These are phyloP conservation scores for Pheosia tremula DNA, from an alignment of 2,888 invertebrate genomes.

Conservation along the genomic window DNA sequence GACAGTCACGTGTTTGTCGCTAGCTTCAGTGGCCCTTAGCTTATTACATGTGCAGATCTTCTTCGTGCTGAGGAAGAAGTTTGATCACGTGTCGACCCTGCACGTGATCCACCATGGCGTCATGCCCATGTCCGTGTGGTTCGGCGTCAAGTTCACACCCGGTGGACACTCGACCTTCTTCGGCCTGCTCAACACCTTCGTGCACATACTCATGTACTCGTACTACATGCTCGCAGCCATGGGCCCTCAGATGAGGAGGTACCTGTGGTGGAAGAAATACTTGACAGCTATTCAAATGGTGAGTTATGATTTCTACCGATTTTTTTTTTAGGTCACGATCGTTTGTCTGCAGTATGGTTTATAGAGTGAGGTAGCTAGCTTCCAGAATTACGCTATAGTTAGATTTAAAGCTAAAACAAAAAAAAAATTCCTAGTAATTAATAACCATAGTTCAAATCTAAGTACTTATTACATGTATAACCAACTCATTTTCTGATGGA, in stretches of 20 bases:
- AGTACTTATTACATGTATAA: too few species aligned
- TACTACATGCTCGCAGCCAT: constrained; percentile 97
- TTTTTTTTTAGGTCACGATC: too few species aligned
- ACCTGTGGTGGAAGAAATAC: constrained; percentile 98
- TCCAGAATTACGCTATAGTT: too few species aligned
- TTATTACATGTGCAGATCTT: constrained; percentile 87
- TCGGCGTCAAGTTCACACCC: constrained; percentile 98
- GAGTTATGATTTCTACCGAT: constrained; percentile 37
- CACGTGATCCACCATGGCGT: constrained; percentile 98
- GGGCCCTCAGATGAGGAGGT: constrained; percentile 93
- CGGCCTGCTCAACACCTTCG: constrained; percentile 96
- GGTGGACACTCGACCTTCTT: constrained; percentile 99
- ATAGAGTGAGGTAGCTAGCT: too few species aligned
- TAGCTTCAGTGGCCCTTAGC: too few species aligned
- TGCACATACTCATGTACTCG: constrained; percentile 98
- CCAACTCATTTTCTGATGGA: too few species aligned
- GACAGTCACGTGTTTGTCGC: too few species aligned
- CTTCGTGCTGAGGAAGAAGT: constrained; percentile 97
- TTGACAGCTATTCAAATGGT: constrained; percentile 97
- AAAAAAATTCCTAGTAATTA: too few species aligned
- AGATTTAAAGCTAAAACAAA: too few species aligned
- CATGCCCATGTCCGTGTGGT: constrained; percentile 99
- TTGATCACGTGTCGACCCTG: constrained; percentile 95
- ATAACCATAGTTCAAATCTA: too few species aligned
- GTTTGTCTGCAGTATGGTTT: too few species aligned